Evolutionary conservation across 2,113 vertebrate genomes (phyloP), one percentile per base, ranked within the genome.

Genomic region (Periophthalmus modestus): DNA sequence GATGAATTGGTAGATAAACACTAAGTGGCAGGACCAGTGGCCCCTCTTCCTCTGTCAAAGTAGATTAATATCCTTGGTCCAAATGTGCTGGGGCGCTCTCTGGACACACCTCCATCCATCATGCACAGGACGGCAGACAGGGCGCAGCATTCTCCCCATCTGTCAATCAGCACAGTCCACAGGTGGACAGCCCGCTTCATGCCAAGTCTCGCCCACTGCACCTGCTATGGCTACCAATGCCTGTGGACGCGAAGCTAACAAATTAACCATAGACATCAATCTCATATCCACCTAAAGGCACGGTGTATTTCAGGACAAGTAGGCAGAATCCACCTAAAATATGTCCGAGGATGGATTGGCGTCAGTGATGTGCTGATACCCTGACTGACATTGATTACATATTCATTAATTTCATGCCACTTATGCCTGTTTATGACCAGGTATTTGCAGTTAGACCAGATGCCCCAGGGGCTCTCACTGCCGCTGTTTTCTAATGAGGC

Each of bases 61-160:
- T 69, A 76, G 76, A 82, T 78, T 85, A 79, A 87, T 77, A 52
- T 23, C 43, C 78, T 66, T 77, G 76, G 72, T 82, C 77, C 77
- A 83, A 86, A 83, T 73, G 80, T 82, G 80, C 78, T 23, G 14
- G 7, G 11, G 69, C 80, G 78, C 57, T 71, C 57, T 69, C 74
- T 33, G 71, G 78, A 81, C 89, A 69, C 71, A 81, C 69, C 80
- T 76, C 71, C 82, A 90, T 91, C 83, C 77, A 86, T 92, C 87
- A 89, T 75, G 18, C 68, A 0, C 6, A 10, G 82, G 88, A 67
- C 82, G 71, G 70, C 68, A 81, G 85, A 78, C 82, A 82, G 71
- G 39, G 74, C 59, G 77, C 72, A 62, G 66, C 71, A 24, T 80
- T 87, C 75, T 63, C 71, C 61, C 84, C 80, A 80, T 85, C 85